These are phyloP conservation scores for Sebastes itinus DNA, from an alignment of 2,797 vertebrate species.

Conservation along the genomic window DNA sequence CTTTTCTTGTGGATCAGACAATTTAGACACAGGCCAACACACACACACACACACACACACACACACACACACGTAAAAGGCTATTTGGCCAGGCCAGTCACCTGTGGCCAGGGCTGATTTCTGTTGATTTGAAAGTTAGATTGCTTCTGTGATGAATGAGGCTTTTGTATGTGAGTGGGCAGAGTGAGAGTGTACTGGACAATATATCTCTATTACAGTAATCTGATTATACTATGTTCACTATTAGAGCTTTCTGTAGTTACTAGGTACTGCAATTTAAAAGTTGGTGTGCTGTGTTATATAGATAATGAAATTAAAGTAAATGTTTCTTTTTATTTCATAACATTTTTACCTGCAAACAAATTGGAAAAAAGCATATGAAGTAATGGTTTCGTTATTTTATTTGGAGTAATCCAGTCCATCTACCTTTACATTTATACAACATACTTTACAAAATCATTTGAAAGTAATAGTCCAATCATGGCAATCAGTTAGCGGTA, in stretches of 20 bases:
- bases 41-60: conserved; percentile 19
- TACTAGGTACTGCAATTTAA: background rate
- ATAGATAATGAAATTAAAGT: background rate
- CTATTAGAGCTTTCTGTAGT: background rate
- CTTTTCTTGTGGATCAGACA: too few relatives aligned
- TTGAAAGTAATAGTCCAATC: conserved; percentile 46
- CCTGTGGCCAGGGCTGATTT: conserved; percentile 74
- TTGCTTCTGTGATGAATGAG: conserved; percentile 64
- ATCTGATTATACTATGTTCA: conserved; percentile 2
- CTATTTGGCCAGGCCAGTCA: conserved; percentile 76
- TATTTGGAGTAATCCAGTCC: background rate
- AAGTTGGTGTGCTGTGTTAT: background rate
- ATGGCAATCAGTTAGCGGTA: conserved; percentile 67
- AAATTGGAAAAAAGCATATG: background rate
- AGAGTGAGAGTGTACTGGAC: conserved; percentile 17
- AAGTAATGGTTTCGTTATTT: background rate
- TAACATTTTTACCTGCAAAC: background rate
- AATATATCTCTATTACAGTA: conserved; percentile 17
- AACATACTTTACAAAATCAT: background rate
- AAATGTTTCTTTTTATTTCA: background rate
- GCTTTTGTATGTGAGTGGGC: conserved; percentile 27
- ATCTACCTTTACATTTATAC: conserved; percentile 3
- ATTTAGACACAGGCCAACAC: background rate
- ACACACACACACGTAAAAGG: conserved; percentile 38
- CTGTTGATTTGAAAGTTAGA: conserved; percentile 82